These are phyloP conservation scores for Melanaphis sacchari DNA, from an alignment of 1,140 invertebrate genomes.

Conservation along the genomic window DNA sequence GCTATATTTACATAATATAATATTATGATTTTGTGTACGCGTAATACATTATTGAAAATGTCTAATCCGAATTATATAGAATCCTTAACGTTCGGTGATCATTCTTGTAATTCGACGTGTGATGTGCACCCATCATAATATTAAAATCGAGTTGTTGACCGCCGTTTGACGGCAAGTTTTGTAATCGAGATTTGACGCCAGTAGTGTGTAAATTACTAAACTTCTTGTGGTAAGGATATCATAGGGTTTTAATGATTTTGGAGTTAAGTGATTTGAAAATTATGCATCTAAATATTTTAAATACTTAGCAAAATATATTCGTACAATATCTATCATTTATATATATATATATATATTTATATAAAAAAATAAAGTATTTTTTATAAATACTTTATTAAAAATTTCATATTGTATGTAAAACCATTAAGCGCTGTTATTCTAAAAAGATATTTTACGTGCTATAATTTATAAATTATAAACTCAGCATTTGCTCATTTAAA, in stretches of 20 bases:
- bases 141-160: neutral
- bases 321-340: no score
- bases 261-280: no score
- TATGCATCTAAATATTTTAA: no score
- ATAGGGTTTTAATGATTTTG: no score
- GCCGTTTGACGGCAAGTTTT: neutral
- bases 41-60: slow-evolving; percentile 3
- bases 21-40: neutral
- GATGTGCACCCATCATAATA: neutral
- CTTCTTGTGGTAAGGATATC: neutral
- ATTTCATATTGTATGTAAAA: no score
- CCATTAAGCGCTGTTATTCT: no score
- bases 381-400: no score
- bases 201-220: neutral
- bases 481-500: neutral
- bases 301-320: no score
- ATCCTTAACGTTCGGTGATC: neutral
- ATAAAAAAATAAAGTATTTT: no score
- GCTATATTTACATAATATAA: neutral
- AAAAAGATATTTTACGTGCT: no score
- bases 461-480: no score
- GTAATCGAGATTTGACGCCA: neutral
- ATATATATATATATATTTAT: no score
- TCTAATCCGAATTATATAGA: neutral
- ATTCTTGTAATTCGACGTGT: neutral